Evolutionary conservation across 2,888 invertebrate genomes (phyloP).

Genomic region (Diloba caeruleocephala): DNA sequence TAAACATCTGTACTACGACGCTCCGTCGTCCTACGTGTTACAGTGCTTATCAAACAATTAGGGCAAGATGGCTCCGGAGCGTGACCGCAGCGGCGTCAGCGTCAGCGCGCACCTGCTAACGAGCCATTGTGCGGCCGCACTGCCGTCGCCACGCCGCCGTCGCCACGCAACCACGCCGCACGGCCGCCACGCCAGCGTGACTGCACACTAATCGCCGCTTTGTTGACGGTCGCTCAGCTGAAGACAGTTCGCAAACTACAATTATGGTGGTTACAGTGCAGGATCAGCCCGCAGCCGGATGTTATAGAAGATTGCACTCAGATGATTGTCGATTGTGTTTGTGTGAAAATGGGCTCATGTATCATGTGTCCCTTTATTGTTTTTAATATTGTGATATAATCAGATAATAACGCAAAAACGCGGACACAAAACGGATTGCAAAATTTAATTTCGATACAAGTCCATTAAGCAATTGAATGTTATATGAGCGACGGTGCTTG

Average conservation of each 20-base stretch:
- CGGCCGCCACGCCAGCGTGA: background rate
- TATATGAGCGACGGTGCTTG: too few species aligned
- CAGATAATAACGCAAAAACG: too few species aligned
- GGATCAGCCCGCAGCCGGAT: background rate
- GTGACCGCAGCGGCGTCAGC: constrained; percentile 17
- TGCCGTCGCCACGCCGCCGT: constrained; percentile 1
- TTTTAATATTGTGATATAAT: too few species aligned
- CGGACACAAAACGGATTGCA: too few species aligned
- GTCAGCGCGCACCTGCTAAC: constrained; percentile 41
- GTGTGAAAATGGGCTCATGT: too few species aligned
- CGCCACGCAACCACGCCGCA: background rate
- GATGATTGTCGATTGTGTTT: constrained; percentile 25
- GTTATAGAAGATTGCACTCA: constrained; percentile 2
- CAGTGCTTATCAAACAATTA: constrained; percentile 11
- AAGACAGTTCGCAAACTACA: constrained; percentile 30
- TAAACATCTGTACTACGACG: too few species aligned
- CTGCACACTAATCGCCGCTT: constrained; percentile 28
- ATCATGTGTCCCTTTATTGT: too few species aligned
- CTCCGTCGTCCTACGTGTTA: too few species aligned
- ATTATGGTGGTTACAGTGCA: constrained; percentile 5
- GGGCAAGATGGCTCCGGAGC: constrained; percentile 3
- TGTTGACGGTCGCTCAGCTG: constrained; percentile 27
- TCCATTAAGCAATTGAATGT: too few species aligned
- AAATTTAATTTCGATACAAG: too few species aligned
- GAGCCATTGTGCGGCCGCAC: constrained; percentile 28